Percentiles rank a stretch among this genome's conserved stretches.
phyloP scores from a whole-genome alignment of 2,888 invertebrate genomes.

The Liopterus haemorrhoidalis region DNA sequence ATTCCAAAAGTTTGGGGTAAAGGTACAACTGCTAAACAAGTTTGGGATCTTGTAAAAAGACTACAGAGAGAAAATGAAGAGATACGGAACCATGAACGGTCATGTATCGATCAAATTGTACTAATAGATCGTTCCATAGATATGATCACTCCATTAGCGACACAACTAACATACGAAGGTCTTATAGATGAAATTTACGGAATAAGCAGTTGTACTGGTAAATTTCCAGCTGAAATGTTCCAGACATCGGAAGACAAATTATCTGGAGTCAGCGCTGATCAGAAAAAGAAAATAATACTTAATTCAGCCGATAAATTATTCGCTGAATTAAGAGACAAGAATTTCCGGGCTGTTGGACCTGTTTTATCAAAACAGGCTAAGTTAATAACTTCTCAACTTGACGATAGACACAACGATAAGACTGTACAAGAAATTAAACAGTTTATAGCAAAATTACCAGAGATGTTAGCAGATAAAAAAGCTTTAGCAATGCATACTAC shows the following conservation, averaged over 20 bases:
- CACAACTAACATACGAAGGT: constrained; percentile 96
- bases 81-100: constrained; percentile 43
- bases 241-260: constrained; percentile 58
- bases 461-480: constrained; percentile 78
- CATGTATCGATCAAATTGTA: constrained; percentile 76
- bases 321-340: constrained; percentile 84
- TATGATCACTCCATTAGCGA: constrained; percentile 83
- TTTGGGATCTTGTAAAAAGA: constrained; percentile 79
- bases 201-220: constrained; percentile 73
- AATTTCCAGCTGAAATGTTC: constrained; percentile 82
- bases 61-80: constrained; percentile 61
- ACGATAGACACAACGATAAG: constrained; percentile 78
- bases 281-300: constrained; percentile 70
- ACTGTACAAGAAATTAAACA: constrained; percentile 93
- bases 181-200: constrained; percentile 93
- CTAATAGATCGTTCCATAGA: constrained; percentile 88
- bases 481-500: constrained; percentile 84
- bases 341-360: constrained; percentile 84
- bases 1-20: constrained; percentile 87
- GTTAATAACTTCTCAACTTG: constrained; percentile 75
- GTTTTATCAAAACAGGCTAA: constrained; percentile 81
- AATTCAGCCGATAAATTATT: constrained; percentile 87
- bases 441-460: constrained; percentile 84
- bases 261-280: constrained; percentile 54
- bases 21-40: constrained; percentile 80